Evolutionary conservation across 2,113 vertebrate genomes (phyloP).

Genomic region (Misgurnus mizolepis): DNA sequence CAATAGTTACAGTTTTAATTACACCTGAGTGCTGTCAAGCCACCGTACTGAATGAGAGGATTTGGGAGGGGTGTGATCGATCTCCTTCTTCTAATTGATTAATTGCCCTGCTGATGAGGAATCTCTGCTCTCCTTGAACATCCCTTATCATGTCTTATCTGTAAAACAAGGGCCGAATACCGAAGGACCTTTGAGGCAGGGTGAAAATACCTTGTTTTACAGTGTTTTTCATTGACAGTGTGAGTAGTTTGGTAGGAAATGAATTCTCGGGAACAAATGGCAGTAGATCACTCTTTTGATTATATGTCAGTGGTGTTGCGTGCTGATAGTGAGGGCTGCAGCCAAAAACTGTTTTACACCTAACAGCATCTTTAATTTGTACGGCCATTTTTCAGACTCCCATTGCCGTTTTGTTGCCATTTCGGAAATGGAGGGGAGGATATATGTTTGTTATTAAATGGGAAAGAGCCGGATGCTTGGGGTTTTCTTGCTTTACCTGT

Average conservation of each 20-base stretch:
- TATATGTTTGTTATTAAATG: slow-evolving; percentile 45
- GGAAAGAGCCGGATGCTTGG: slow-evolving; percentile 4
- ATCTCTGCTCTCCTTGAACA: slow-evolving; percentile 34
- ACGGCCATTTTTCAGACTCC: slow-evolving; percentile 58
- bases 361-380: slow-evolving; percentile 56
- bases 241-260: slow-evolving; percentile 44
- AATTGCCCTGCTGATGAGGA: slow-evolving; percentile 67
- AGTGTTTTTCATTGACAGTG: slow-evolving; percentile 28
- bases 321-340: slow-evolving; percentile 15
- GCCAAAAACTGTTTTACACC: slow-evolving; percentile 53
- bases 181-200: slow-evolving; percentile 14
- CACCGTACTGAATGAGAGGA: slow-evolving; percentile 61
- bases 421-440: slow-evolving; percentile 25
- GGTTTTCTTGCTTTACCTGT: slow-evolving; percentile 17
- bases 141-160: slow-evolving; percentile 14
- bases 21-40: slow-evolving; percentile 78
- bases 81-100: slow-evolving; percentile 72
- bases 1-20: slow-evolving; percentile 81
- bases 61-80: slow-evolving; percentile 67
- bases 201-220: not conserved
- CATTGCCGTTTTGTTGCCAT: slow-evolving; percentile 37
- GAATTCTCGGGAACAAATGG: slow-evolving; percentile 29
- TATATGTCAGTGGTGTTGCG: slow-evolving; percentile 64
- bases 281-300: slow-evolving; percentile 60
- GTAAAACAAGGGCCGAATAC: slow-evolving; percentile 34